A percentile compares a stretch with the other conserved stretches of the same genome.
Evolutionary conservation across 2,797 vertebrate species (phyloP).

Genomic region (Amazona finschi): DNA sequence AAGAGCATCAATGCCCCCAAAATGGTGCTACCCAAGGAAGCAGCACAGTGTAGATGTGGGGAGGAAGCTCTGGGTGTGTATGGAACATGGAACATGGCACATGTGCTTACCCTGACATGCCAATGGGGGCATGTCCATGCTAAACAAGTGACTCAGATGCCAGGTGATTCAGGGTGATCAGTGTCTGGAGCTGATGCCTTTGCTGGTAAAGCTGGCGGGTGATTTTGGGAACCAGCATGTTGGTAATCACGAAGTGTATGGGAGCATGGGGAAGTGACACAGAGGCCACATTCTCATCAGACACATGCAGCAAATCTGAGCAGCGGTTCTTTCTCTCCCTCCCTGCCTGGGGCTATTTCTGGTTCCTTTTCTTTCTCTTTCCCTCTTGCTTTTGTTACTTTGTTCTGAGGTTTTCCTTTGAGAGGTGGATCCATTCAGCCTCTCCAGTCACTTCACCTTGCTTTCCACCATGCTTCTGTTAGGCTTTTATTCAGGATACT

Average conservation of each 20-base stretch:
- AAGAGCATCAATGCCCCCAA: background rate
- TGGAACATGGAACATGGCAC: accelerated
- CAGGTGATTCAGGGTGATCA: background rate
- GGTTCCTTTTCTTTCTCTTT: slow-evolving; percentile 25
- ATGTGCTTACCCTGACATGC: background rate
- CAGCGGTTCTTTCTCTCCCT: background rate
- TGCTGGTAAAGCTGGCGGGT: background rate
- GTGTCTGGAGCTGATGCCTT: background rate
- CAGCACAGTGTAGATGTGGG: accelerated
- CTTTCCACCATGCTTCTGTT: slow-evolving; percentile 14
- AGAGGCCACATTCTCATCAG: background rate
- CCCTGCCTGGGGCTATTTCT: background rate
- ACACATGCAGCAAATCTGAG: background rate
- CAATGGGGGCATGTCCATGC: background rate
- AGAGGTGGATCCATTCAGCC: background rate
- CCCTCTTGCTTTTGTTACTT: slow-evolving; percentile 28
- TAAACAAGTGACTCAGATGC: background rate
- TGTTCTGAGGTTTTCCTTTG: slow-evolving; percentile 29
- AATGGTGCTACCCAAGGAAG: background rate
- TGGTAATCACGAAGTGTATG: background rate
- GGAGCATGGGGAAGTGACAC: background rate
- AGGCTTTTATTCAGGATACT: background rate
- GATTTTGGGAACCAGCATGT: background rate
- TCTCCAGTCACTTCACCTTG: background rate
- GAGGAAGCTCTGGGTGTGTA: background rate